Evolutionary conservation across 2,888 invertebrate genomes (phyloP), one percentile per base, ranked within the genome.

Genomic region (Synergus japonicus): DNA sequence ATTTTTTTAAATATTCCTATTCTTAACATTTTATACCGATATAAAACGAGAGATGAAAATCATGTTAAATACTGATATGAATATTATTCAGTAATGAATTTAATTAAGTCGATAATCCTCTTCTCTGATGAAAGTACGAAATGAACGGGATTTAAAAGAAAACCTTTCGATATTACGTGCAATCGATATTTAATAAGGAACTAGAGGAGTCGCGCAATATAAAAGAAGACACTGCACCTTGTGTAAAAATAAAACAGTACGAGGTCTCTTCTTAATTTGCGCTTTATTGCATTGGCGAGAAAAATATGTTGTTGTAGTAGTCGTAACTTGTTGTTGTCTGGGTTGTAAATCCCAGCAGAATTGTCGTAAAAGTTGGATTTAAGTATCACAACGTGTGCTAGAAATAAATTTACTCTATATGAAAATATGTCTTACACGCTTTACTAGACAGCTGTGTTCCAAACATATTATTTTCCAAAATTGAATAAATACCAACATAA

Each of bases 171-270:
- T 67, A 44, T 46, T 67, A 13, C 15, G 22, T 67, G 44, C 15
- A 46, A 67, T 67, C 67, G 46, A 67, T 67, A 67, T 67, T 67
- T 67, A 67, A 67, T 67, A 67, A 46, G 46, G 67, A 67, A 29
- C 46, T 46, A 2, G 10, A 65, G 43, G 67, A 67, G 43, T 67
- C 22, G 18, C 8, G 5, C 67, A 13, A 22, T 67, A 67, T 18
- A 3, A 13, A 29, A 12, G 29, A 64, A 29, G 63, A 64, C 63
- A 13, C 13, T 64, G 63, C 22, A 67, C 46, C 22, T 15, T 22
- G 12, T 46, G 13, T 67, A 67, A 46, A 67, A 67, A 10, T 46
- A 46, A 22, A 46, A 18, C 65, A 67, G 46, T 13, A 46, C 5
- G n/a, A 15, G 43, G 43, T 65, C 43, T 22, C 2, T 22, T 18